phyloP scores from a whole-genome alignment of 2,113 vertebrate species.

The Nannospalax galili region DNA sequence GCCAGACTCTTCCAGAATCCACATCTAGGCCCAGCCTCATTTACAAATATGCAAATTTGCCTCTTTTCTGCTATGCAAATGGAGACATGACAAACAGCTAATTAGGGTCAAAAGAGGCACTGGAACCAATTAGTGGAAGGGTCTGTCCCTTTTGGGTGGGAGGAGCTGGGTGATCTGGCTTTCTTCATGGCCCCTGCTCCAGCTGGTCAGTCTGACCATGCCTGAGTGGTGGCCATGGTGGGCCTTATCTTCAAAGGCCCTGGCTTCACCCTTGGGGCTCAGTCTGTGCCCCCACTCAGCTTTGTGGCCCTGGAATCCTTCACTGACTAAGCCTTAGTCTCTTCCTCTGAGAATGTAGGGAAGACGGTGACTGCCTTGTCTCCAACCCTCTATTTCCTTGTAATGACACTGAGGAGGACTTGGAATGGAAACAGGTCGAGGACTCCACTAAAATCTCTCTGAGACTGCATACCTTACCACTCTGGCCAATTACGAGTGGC shows the following conservation, averaged over 20 bases:
- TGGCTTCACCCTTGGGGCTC: background rate
- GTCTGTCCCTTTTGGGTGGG: conserved; percentile 71
- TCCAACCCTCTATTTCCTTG: background rate
- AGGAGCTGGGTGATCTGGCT: conserved; percentile 44
- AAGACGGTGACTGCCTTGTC: background rate
- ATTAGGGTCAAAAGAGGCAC: conserved; percentile 97
- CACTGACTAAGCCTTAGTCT: background rate
- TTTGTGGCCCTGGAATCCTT: background rate
- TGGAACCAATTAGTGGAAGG: conserved; percentile 91
- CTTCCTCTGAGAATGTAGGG: background rate
- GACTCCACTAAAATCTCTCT: background rate
- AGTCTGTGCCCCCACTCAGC: background rate
- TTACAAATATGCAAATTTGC: conserved; percentile 96
- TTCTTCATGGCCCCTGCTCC: background rate
- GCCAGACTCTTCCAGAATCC: conserved; percentile 79
- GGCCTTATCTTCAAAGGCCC: background rate
- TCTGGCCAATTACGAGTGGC: background rate
- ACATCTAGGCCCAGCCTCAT: conserved; percentile 89
- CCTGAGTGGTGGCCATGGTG: background rate
- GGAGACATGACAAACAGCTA: conserved; percentile 93
- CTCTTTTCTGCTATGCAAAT: conserved; percentile 96
- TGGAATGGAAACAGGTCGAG: background rate
- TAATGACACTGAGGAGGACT: background rate
- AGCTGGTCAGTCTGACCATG: background rate
- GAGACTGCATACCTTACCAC: background rate